Base-by-base conservation (phyloP, 2,797 vertebrate species). In the Melopsittacus undulatus region DNA sequence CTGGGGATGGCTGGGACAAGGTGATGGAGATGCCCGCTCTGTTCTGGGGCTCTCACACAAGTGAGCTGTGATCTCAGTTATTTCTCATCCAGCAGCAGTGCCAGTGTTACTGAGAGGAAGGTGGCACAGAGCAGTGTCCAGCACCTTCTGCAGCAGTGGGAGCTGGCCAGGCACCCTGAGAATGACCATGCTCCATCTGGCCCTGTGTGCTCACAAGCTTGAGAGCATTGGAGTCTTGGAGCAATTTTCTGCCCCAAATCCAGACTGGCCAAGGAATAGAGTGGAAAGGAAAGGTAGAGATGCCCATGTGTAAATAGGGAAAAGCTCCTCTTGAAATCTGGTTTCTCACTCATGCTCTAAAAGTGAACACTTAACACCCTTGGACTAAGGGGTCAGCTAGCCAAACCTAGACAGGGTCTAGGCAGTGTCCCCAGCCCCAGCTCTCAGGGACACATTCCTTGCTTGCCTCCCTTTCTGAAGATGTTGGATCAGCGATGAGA, bases 401-500 rank as follows among this genome's bases (percentile, higher is more conserved):
- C 52, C 2, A 0, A 77, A 80, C 32, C 70, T 94, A 83, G 68
- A 46, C 18, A 29, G 78, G 64, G 56, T 49, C 77, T 91, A 94
- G 59, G 42, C 83, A 64, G 45, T 14, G 59, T 92, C 83, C 81
- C 61, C 74, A 83, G 78, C 62, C 45, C 57, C 79, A 88, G 10
- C 85, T 94, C 72, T 46, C 42, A 42, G 75, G 77, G 88, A 54
- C 38, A 18, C 0, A 2, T 59, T 87, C 68, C 61, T 89, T 70
- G 74, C 91, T 77, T 90, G 75, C 56, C 80, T 92, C 81, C 48
- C 12, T 89, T 79, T 89, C 91, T 80, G 72, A n/a, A 69, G 38
- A 16, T 54, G 49, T n/a, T 93, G 87, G 86, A 91, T 72, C 86
- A n/a, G 77, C 90, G 75, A 93, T 75, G 91, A 90, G 88, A 95